phyloP scores from a whole-genome alignment of 2,888 invertebrate genomes.

The Cosmorhoe ocellata region DNA sequence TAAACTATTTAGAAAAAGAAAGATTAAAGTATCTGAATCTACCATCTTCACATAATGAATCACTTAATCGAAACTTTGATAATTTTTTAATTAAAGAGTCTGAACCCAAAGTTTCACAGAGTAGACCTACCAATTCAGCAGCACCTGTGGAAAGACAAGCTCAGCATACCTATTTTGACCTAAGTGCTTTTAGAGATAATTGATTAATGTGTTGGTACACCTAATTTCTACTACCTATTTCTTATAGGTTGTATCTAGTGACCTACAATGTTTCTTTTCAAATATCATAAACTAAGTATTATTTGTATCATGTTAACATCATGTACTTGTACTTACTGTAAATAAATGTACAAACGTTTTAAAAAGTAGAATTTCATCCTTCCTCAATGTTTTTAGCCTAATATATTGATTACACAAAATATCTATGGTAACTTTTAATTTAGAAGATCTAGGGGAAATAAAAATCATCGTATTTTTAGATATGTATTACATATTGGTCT shows the following conservation, averaged over 20 bases:
- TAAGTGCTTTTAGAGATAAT: constrained; percentile 60
- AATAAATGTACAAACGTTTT: too few species aligned
- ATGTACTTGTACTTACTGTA: too few species aligned
- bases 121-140: constrained; percentile 37
- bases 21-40: constrained; percentile 70
- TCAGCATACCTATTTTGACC: constrained; percentile 60
- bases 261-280: too few species aligned
- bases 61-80: constrained; percentile 35
- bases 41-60: constrained; percentile 50
- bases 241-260: too few species aligned
- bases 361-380: too few species aligned
- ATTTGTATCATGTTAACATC: too few species aligned
- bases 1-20: constrained; percentile 81
- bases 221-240: too few species aligned
- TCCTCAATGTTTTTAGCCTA: too few species aligned
- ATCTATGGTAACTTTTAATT: too few species aligned
- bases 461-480: constrained; percentile 47
- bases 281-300: too few species aligned
- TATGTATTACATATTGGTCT: constrained; percentile 80
- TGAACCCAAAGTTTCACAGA: constrained; percentile 36
- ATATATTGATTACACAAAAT: too few species aligned
- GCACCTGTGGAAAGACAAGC: constrained; percentile 39
- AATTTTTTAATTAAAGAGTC: constrained; percentile 15
- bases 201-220: constrained; percentile 27
- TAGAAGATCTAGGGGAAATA: constrained; percentile 1